Percentiles rank a stretch among this genome's conserved stretches.
Evolutionary conservation across 2,888 invertebrate genomes (phyloP).

Genomic region (Yponomeuta cagnagella): DNA sequence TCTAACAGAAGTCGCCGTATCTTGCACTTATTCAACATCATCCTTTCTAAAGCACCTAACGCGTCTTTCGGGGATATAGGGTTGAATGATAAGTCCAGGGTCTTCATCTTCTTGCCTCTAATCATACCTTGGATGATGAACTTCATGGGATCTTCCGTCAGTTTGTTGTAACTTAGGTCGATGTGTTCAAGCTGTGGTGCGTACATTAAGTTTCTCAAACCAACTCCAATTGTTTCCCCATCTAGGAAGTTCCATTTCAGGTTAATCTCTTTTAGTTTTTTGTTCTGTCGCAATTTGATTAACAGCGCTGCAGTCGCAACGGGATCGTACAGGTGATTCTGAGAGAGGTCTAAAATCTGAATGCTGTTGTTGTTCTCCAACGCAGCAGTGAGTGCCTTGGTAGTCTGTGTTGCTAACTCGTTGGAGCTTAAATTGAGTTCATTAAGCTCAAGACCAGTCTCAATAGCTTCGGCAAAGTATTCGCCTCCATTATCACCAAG

Average conservation of each 20-base stretch:
- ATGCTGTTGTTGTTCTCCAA: not conserved
- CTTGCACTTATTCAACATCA: conserved; percentile 8
- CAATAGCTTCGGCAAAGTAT: conserved; percentile 24
- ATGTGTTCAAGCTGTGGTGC: conserved; percentile 12
- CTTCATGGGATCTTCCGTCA: conserved; percentile 9
- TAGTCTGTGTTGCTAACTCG: not conserved
- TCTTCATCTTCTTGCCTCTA: conserved; percentile 15
- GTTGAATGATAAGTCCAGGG: conserved; percentile 19
- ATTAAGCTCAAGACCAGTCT: conserved; percentile 8
- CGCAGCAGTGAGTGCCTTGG: not conserved
- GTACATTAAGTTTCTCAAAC: conserved; percentile 13
- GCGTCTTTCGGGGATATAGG: conserved; percentile 17
- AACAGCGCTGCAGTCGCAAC: conserved; percentile 11
- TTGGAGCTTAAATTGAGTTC: conserved; percentile 17
- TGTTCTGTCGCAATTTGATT: conserved; percentile 14
- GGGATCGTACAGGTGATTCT: conserved; percentile 33
- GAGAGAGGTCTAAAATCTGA: conserved; percentile 27
- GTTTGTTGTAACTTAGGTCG: conserved; percentile 18
- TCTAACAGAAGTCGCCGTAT: conserved; percentile 15
- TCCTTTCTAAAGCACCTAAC: conserved; percentile 8
- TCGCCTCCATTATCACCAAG: conserved; percentile 33
- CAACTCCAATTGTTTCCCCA: conserved; percentile 14
- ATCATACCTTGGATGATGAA: conserved; percentile 7
- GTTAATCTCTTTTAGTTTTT: conserved; percentile 16
- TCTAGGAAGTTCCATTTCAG: conserved; percentile 18